Evolutionary conservation across 2,113 vertebrate species (phyloP), one percentile per base, ranked within the genome.

Genomic region (Hyperoodon ampullatus): DNA sequence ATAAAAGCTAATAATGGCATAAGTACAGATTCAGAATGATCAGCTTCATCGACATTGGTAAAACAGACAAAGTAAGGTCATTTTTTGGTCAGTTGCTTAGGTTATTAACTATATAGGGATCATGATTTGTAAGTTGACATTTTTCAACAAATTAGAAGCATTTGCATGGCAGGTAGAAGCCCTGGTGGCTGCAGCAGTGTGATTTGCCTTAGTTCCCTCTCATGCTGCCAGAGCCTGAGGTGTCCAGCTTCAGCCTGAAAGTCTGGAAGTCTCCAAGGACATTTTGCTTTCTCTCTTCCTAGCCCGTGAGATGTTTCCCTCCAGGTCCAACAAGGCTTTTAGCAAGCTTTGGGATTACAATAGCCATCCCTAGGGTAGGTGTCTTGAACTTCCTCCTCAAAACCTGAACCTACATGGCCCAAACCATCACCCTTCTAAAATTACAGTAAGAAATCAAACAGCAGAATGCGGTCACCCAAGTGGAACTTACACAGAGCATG

Each of bases 1-100:
- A 47, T 75, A 35, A 83, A 47, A 71, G 21, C 30, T 94, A 60
- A 78, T 75, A 81, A n/a, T 94, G 50, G 61, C 18, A 19, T 55
- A 94, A 95, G 30, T 74, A 74, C 65, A 97, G 16, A 35, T n/a
- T 95, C 86, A 70, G 94, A 66, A 90, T 89, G n/a, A 95, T 81
- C 88, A 77, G 24, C 68, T 44, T 96, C 81, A 28, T 18, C 6
- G 15, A 78, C 8, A 47, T 75, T 72, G 78, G 21, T 77, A 74
- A 95, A 90, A 47, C 44, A 68, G 39, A 66, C 24, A 84, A 89
- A 58, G 53, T 24, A 66, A 61, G 7, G 26, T 82, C 83, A 6
- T 71, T 88, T 66, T 82, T 42, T 30, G 3, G 47, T 83, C 39
- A 83, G 2, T 75, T 71, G 28, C 53, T 92, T 60, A 55, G 55